phyloP scores from a whole-genome alignment of 2,888 invertebrate genomes.

The Megaustenia siamemsis region DNA sequence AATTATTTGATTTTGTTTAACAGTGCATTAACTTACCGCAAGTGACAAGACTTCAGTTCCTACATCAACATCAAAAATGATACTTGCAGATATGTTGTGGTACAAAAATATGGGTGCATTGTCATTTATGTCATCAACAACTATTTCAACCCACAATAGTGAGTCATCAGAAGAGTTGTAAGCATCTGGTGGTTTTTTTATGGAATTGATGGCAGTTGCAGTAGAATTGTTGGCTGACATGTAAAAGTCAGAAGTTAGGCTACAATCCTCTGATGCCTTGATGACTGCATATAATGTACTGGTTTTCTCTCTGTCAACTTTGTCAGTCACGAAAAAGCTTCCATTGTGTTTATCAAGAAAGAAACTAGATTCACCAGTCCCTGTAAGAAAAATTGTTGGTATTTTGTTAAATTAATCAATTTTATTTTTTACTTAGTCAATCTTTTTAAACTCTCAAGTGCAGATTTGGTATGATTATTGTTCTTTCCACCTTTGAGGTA shows the following conservation, averaged over 20 bases:
- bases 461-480: too few relatives aligned
- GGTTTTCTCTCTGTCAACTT: conserved; percentile 67
- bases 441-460: too few relatives aligned
- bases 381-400: not conserved
- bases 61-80: conserved; percentile 95
- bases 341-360: conserved; percentile 58
- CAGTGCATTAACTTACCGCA: conserved; percentile 38
- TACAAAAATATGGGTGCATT: conserved; percentile 91
- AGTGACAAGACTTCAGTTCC: conserved; percentile 83
- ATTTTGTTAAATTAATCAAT: not conserved
- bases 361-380: conserved; percentile 54
- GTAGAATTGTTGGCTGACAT: not conserved
- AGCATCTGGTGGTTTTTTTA: conserved; percentile 5
- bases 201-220: not conserved
- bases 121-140: conserved; percentile 92
- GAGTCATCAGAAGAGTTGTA: conserved; percentile 61
- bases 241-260: conserved; percentile 32
- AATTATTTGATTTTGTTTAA: not conserved
- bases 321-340: conserved; percentile 52
- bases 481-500: too few relatives aligned
- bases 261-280: conserved; percentile 67
- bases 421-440: too few relatives aligned
- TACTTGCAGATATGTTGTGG: conserved; percentile 92
- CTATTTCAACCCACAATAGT: conserved; percentile 70
- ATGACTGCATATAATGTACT: conserved; percentile 62